Conservation (phyloP, 2,888 invertebrate genomes). For the Drosophila bunnanda region DNA sequence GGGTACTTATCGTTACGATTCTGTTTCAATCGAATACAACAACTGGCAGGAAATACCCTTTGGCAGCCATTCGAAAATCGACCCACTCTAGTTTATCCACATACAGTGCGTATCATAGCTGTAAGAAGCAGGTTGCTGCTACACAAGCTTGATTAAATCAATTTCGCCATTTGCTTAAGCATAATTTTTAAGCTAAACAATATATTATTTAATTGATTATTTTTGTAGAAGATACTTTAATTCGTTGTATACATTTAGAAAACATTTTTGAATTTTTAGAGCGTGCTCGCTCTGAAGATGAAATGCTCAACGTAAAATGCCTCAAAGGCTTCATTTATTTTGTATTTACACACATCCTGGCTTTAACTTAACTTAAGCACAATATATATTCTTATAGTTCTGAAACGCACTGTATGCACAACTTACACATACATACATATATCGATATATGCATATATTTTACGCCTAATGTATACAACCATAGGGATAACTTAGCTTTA, state of each 20-base stretch:
- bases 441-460: slow-evolving; percentile 18
- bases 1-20: not conserved
- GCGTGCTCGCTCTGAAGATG: too few species aligned
- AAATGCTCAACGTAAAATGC: not conserved
- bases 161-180: slow-evolving; percentile 1
- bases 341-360: not conserved
- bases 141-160: not conserved
- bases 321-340: not conserved
- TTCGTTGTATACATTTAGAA: too few species aligned
- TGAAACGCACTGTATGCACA: slow-evolving; percentile 36
- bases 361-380: slow-evolving; percentile 14
- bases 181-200: not conserved
- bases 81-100: slow-evolving; percentile 10
- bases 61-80: slow-evolving; percentile 2
- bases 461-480: slow-evolving; percentile 19
- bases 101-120: slow-evolving; percentile 36
- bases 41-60: not conserved
- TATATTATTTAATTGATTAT: not conserved
- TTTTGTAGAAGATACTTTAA: not conserved
- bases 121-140: slow-evolving; percentile 17
- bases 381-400: slow-evolving; percentile 23
- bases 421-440: not conserved
- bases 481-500: slow-evolving; percentile 54
- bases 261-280: too few species aligned
- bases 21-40: not conserved